Base-by-base conservation (phyloP, 2,113 vertebrate genomes). In the Lamprotornis superbus region DNA sequence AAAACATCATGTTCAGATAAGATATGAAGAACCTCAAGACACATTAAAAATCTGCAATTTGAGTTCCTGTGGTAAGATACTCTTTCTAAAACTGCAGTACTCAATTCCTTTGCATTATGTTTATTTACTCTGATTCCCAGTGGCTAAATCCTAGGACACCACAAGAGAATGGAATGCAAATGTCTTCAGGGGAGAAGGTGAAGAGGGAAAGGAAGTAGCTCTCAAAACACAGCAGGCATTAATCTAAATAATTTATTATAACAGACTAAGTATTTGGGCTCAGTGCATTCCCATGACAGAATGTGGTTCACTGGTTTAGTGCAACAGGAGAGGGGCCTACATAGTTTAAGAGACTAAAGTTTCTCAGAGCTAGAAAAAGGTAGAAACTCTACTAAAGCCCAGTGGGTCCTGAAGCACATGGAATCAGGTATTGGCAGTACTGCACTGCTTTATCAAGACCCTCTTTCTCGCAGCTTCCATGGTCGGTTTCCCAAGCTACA, bases 401-500 rank as follows among this genome's bases (percentile, higher is more conserved):
- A 9, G 10, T 7, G 20, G 5, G 17, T 67, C 33, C n/a, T 64
- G 60, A 89, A 63, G 21, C 21, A 71, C 35, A 12, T 1, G 3
- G 40, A 90, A 65, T 37, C 7, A 39, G 31, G 3, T 39, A 74
- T 4, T 19, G 8, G 9, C n/a, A 47, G 10, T 42, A 37, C 10
- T 16, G 10, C 44, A 85, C 8, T 0, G 0, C 24, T 59, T 90
- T 11, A 61, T 42, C 52, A 78, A 63, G 33, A 53, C 5, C 17
- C 46, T 3, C 0, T 59, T 92, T 64, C 61, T 63, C 27, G 55
- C 57, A 71, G 19, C 12, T 94, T 76, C 12, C 35, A 16, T 2
- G 1, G 12, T 61, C 42, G n/a, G 6, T 33, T 67, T 67, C 28
- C 33, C 35, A 63, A 65, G 14, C 10, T 19, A 52, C 40, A 37